These are phyloP conservation scores for Drosophila santomea DNA, from an alignment of 1,140 invertebrate species.

Conservation along the genomic window DNA sequence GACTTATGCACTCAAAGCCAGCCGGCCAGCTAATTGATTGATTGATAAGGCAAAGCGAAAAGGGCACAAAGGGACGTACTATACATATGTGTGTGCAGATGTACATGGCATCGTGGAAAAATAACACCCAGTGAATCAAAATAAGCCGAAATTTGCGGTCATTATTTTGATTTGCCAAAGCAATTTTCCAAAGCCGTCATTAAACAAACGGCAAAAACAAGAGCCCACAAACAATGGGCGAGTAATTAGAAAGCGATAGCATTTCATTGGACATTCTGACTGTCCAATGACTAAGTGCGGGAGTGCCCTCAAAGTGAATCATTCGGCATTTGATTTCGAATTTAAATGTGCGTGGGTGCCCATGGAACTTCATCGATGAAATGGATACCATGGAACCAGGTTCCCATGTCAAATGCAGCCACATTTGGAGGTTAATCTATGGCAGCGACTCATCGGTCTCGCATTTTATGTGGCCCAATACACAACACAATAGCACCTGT, in stretches of 20 bases:
- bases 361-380: slow-evolving; percentile 24
- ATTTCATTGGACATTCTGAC: slow-evolving; percentile 20
- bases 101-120: slow-evolving; percentile 2
- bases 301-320: slow-evolving; percentile 36
- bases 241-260: slow-evolving; percentile 40
- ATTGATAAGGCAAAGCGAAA: slow-evolving; percentile 51
- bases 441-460: slow-evolving; percentile 25
- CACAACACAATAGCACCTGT: background rate
- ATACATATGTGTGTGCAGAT: background rate
- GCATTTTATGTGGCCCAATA: background rate
- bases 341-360: slow-evolving; percentile 40
- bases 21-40: slow-evolving; percentile 53
- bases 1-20: slow-evolving; percentile 50
- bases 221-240: slow-evolving; percentile 22
- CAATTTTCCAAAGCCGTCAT: slow-evolving; percentile 33
- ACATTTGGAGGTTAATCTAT: slow-evolving; percentile 40
- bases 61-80: slow-evolving; percentile 13
- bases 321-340: slow-evolving; percentile 40
- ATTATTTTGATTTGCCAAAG: slow-evolving; percentile 59
- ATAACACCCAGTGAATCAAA: slow-evolving; percentile 40
- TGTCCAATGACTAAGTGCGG: slow-evolving; percentile 2
- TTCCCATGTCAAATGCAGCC: slow-evolving; percentile 28
- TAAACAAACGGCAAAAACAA: slow-evolving; percentile 42
- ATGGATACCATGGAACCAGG: background rate
- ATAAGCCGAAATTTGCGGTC: slow-evolving; percentile 45